Base-by-base conservation (phyloP, 2,797 vertebrate genomes). In the Fistularia commersonii region DNA sequence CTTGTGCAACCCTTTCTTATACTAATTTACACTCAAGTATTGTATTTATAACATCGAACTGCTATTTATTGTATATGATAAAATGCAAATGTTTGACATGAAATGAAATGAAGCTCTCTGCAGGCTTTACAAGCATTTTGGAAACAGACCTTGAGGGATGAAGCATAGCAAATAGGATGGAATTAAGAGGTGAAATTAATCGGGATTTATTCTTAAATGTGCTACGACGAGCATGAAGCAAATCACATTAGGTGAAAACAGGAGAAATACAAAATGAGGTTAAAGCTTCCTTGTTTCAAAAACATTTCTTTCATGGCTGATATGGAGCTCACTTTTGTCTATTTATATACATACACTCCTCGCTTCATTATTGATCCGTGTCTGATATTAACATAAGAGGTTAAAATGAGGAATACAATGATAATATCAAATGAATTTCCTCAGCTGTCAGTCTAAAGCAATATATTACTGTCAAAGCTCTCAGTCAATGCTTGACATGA, bases 151-250 rank as follows among this genome's bases (percentile, higher is more conserved):
- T 69, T 64, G 72, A 71, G 62, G 68, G 76, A 70, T 41, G 50
- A 66, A 54, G 78, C 79, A 76, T 72, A 72, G 79, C 72, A 71
- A 82, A 82, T 64, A 66, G 64, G 73, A 83, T 79, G 69, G 62
- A 76, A 76, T 81, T 77, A 75, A 76, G 61, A 67, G 62, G 41
- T 64, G 61, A 80, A 81, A 82, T 80, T 75, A 85, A 83, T 83
- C 76, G 54, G 78, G 80, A 82, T 85, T 85, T 79, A 81, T 79
- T 82, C 31, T 72, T 74, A 72, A 76, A 67, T 66, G 45, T 57
- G 51, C 68, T 41, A 32, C 62, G 75, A 80, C 66, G 75, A 68
- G 60, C 79, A 80, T 79, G 72, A 83, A 62, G 57, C 48, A 77
- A 84, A 83, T 83, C 74, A 40, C 58, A 72, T 88, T 84, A 81